These are phyloP conservation scores for Leptestheria dahalacensis DNA, from an alignment of 1,140 invertebrate species.

Conservation along the genomic window DNA sequence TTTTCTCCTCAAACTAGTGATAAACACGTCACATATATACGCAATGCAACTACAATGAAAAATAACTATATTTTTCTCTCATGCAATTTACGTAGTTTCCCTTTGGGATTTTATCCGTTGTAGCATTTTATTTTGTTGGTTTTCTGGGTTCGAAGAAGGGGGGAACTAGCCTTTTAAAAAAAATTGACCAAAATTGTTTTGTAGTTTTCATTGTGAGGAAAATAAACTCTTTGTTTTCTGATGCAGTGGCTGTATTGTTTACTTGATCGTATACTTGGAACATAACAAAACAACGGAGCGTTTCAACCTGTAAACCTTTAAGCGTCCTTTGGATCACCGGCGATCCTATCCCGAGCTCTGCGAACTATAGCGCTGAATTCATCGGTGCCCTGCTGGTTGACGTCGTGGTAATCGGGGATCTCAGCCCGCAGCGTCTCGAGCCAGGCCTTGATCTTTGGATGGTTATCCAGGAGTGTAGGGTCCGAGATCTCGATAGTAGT, in stretches of 20 bases:
- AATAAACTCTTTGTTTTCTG: too few relatives aligned
- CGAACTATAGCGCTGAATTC: neutral
- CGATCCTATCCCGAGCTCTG: neutral
- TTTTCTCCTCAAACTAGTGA: too few relatives aligned
- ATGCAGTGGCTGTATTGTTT: too few relatives aligned
- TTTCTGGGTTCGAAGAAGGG: neutral
- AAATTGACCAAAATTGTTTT: neutral
- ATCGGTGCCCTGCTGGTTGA: constrained; percentile 37
- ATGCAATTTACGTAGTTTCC: too few relatives aligned
- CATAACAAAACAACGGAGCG: neutral
- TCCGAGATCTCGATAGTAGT: constrained; percentile 11
- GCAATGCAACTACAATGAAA: neutral
- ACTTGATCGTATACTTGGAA: neutral
- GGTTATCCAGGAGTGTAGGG: constrained; percentile 27
- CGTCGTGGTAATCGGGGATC: constrained; percentile 52
- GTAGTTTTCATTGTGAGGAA: too few relatives aligned
- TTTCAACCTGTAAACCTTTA: neutral
- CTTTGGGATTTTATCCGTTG: too few relatives aligned
- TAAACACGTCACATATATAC: too few relatives aligned
- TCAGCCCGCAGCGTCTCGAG: constrained; percentile 44
- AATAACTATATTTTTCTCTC: too few relatives aligned
- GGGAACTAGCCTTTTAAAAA: neutral
- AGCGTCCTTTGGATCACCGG: neutral
- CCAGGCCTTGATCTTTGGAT: constrained; percentile 47
- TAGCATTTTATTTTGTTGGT: neutral